phyloP scores from a whole-genome alignment of 2,797 vertebrate genomes.

The Catostomus latipinnis region DNA sequence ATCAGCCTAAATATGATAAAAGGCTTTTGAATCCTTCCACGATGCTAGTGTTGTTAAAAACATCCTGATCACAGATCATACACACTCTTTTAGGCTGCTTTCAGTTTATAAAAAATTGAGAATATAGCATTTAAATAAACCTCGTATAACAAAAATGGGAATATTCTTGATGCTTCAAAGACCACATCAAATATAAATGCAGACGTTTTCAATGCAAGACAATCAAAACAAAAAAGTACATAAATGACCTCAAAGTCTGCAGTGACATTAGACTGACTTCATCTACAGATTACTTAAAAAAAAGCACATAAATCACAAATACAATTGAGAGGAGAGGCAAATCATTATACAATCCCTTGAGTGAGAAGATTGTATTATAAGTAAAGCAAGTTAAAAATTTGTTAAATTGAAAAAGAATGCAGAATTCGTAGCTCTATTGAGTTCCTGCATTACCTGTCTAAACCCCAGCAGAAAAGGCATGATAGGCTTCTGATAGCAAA shows the following conservation, averaged over 20 bases:
- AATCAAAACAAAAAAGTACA: background rate
- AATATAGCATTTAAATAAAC: too few relatives aligned
- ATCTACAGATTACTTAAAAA: background rate
- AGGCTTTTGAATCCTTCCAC: background rate
- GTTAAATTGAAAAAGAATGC: background rate
- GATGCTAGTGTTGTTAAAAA: background rate
- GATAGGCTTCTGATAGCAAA: slow-evolving; percentile 66
- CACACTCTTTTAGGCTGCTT: too few relatives aligned
- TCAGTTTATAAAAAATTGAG: too few relatives aligned
- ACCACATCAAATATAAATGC: background rate
- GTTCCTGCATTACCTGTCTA: slow-evolving; percentile 81
- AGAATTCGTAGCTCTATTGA: background rate
- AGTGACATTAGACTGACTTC: background rate
- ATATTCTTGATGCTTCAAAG: background rate
- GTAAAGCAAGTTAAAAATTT: background rate
- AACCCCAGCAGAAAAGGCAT: slow-evolving; percentile 86
- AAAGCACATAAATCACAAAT: too few relatives aligned
- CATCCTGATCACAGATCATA: background rate
- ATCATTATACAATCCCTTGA: too few relatives aligned
- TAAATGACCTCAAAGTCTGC: background rate
- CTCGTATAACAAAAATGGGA: background rate
- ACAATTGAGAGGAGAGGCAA: background rate
- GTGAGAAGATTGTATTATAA: background rate
- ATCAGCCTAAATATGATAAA: background rate
- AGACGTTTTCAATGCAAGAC: too few relatives aligned